phyloP scores from a whole-genome alignment of 2,888 invertebrate genomes.

The Timema cristinae region DNA sequence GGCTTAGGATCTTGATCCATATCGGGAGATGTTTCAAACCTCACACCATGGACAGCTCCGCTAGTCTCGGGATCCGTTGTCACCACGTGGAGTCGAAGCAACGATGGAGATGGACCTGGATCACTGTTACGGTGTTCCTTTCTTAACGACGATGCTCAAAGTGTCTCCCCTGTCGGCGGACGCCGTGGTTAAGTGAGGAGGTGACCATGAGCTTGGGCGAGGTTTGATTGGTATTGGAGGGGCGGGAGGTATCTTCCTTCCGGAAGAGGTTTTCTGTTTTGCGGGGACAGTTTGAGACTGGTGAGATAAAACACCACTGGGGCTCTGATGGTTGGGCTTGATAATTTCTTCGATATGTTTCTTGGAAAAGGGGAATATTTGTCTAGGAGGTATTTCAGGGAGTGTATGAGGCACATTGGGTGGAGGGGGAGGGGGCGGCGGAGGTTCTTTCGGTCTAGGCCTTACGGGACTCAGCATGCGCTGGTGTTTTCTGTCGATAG shows the following conservation, averaged over 20 bases:
- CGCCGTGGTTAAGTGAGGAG: conserved; percentile 19
- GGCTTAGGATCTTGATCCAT: neutral
- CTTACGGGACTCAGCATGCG: conserved; percentile 31
- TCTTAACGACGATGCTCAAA: conserved; percentile 23
- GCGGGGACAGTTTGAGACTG: neutral
- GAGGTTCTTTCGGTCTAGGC: conserved; percentile 48
- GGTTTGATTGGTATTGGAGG: conserved; percentile 29
- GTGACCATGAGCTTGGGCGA: conserved; percentile 32
- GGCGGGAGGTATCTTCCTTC: conserved; percentile 24
- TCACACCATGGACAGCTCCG: no score
- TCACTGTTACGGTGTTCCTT: conserved; percentile 31
- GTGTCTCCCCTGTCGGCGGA: neutral
- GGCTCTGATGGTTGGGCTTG: conserved; percentile 19
- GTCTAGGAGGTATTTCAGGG: conserved; percentile 36
- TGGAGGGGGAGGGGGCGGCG: conserved; percentile 47
- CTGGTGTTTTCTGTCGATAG: neutral
- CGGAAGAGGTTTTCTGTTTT: neutral
- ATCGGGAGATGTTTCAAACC: no score
- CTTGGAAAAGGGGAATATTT: conserved; percentile 37
- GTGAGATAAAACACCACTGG: no score
- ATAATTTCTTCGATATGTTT: conserved; percentile 36
- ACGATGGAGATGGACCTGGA: conserved; percentile 21
- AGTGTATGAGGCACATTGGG: conserved; percentile 31
- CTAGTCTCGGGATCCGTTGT: conserved; percentile 12
- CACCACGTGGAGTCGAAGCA: conserved; percentile 18